A percentile compares a stretch with the other conserved stretches of the same genome.
These are phyloP conservation scores for Ibycter americanus DNA, from an alignment of 2,797 vertebrate species.

Conservation along the genomic window DNA sequence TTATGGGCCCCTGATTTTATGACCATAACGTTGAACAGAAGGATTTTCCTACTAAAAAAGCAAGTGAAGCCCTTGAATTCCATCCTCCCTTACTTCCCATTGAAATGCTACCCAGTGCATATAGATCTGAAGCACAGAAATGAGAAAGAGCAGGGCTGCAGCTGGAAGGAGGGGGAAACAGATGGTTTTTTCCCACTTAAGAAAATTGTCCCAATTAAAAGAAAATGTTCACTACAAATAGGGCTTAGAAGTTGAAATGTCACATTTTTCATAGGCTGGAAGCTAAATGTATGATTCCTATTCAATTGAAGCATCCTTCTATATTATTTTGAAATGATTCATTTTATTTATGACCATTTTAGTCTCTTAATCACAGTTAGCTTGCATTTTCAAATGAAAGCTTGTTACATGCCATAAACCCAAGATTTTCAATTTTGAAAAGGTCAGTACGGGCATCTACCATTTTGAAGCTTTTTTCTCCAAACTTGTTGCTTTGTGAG, in stretches of 20 bases:
- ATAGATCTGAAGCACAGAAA: conserved; percentile 16
- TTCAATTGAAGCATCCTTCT: conserved; percentile 5
- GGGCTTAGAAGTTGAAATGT: conserved; percentile 46
- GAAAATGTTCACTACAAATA: conserved; percentile 41
- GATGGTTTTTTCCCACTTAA: conserved; percentile 38
- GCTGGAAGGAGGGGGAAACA: conserved; percentile 49
- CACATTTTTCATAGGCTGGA: conserved; percentile 1
- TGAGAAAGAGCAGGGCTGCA: conserved; percentile 4
- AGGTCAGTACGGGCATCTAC: neutral
- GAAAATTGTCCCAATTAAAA: conserved; percentile 55
- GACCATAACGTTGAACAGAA: neutral
- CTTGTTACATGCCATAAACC: neutral
- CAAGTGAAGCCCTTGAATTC: conserved; percentile 1
- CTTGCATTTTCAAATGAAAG: conserved; percentile 20
- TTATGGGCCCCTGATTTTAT: neutral
- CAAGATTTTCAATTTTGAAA: conserved; percentile 45
- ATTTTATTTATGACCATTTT: conserved; percentile 28
- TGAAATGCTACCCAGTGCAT: conserved; percentile 1
- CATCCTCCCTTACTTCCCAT: neutral
- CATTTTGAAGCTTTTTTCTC: neutral
- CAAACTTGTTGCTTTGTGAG: neutral
- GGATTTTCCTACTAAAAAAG: conserved; percentile 3
- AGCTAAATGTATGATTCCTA: conserved; percentile 33
- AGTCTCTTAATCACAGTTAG: neutral
- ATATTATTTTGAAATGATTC: conserved; percentile 42